Conservation (phyloP, 2,888 invertebrate species). For the Pyrocoelia pectoralis region DNA sequence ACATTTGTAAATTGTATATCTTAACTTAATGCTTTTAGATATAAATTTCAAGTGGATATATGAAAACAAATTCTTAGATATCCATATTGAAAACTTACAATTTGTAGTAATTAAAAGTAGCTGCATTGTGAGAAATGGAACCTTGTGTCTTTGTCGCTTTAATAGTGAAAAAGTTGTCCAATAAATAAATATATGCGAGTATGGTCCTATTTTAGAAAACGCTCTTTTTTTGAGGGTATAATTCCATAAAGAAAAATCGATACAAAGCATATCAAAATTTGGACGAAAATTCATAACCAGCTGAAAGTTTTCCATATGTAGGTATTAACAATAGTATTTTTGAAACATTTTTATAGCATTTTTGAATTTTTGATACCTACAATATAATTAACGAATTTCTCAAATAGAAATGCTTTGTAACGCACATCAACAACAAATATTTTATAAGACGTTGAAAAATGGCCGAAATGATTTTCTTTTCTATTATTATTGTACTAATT, state of each 20-base stretch:
- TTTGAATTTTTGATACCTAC: constrained; percentile 50
- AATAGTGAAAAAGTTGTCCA: constrained; percentile 46
- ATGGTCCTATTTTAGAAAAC: constrained; percentile 38
- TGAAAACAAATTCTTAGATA: constrained; percentile 17
- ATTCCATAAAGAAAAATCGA: constrained; percentile 26
- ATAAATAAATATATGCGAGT: constrained; percentile 35
- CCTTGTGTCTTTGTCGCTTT: constrained; percentile 51
- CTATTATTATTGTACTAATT: constrained; percentile 19
- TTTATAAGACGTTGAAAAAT: constrained; percentile 16
- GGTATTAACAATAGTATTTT: constrained; percentile 28
- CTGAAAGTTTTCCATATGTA: constrained; percentile 18
- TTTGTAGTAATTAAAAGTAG: constrained; percentile 37
- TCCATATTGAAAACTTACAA: constrained; percentile 27
- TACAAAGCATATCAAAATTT: constrained; percentile 38
- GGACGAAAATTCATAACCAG: constrained; percentile 26
- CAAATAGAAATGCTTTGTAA: constrained; percentile 36
- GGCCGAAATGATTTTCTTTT: constrained; percentile 15
- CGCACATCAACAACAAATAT: constrained; percentile 25
- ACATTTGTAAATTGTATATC: constrained; percentile 34
- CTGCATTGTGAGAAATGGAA: constrained; percentile 43
- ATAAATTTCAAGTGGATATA: constrained; percentile 29
- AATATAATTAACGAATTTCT: constrained; percentile 41
- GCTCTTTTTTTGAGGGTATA: constrained; percentile 34
- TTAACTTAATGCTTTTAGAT: constrained; percentile 35
- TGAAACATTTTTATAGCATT: constrained; percentile 40